These are phyloP conservation scores for Araneus ventricosus DNA, from an alignment of 1,140 invertebrate species.

Conservation along the genomic window DNA sequence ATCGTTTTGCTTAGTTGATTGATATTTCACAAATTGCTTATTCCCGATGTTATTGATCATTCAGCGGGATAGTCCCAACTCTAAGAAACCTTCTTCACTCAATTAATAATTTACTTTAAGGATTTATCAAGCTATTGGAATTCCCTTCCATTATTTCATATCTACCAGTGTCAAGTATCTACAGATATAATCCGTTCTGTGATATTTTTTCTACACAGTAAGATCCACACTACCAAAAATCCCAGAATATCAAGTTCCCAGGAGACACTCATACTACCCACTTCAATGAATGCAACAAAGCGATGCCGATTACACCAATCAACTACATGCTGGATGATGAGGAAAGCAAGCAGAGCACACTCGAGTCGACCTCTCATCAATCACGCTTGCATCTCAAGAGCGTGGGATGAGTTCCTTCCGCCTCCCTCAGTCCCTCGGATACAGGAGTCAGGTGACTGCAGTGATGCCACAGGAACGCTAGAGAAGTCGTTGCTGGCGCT, in stretches of 20 bases:
- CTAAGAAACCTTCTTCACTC: neutral
- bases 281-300: neutral
- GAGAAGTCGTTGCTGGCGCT: slow-evolving; percentile 49
- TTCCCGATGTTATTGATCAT: neutral
- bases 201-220: no score
- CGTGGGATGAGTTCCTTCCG: neutral
- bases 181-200: no score
- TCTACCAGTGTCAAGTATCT: no score
- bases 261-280: neutral
- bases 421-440: slow-evolving; percentile 55
- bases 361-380: slow-evolving; percentile 2
- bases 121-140: no score
- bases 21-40: neutral
- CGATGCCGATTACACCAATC: neutral
- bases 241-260: neutral
- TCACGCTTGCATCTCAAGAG: slow-evolving; percentile 1
- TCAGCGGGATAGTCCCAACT: neutral
- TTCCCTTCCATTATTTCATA: no score
- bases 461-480: slow-evolving; percentile 12
- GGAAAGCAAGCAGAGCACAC: neutral
- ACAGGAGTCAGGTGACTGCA: slow-evolving; percentile 60
- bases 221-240: neutral
- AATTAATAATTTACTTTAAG: no score
- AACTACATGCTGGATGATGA: neutral
- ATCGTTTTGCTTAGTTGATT: neutral